Evolutionary conservation across 2,888 invertebrate genomes (phyloP), one percentile per base, ranked within the genome.

Genomic region (Bhutanitis thaidina): DNA sequence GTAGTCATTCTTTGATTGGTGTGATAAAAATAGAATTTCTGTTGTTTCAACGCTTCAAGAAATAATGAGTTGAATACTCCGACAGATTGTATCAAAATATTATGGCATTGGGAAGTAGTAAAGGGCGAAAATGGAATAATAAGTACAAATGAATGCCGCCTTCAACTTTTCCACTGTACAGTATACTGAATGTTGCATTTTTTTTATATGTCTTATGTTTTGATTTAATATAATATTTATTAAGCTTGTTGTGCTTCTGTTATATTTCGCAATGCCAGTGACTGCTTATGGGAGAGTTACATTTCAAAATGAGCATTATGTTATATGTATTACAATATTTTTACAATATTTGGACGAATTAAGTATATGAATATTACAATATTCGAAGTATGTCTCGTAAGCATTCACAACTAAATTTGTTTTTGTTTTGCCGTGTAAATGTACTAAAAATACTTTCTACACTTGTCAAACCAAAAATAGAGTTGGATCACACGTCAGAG

Each of bases 401-500:
- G 69, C 74, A 71, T 69, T 71, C 69, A 65, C 66, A 69, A 62
- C 58, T 57, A 58, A 64, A 59, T 64, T 71, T 65, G 64, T 78
- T 80, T 83, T 80, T 82, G 77, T 85, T 86, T 86, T 85, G 88
- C 85, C 67, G 80, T 88, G 87, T 88, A 87, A 64, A 85, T 76
- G 80, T 81, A 88, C 85, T 87, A 86, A 87, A 87, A 35, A 80
- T 69, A 73, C 71, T 74, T 76, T 76, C 71, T 69, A 72, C 83
- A 85, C 83, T 81, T 83, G 75, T 80, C 81, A 86, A 82, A 72
- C 36, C 69, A 79, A 74, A 64, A 79, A 81, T 89, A 90, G 90
- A 90, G 80, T 80, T 90, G 88, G 90, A 90, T 77, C 87, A 87
- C 82, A 83, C 88, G 52, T 82, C 86, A 64, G 90, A 89, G 76